Percentiles rank a stretch among this genome's conserved stretches.
phyloP scores from a whole-genome alignment of 1,140 invertebrate genomes.

The Fopius arisanus region DNA sequence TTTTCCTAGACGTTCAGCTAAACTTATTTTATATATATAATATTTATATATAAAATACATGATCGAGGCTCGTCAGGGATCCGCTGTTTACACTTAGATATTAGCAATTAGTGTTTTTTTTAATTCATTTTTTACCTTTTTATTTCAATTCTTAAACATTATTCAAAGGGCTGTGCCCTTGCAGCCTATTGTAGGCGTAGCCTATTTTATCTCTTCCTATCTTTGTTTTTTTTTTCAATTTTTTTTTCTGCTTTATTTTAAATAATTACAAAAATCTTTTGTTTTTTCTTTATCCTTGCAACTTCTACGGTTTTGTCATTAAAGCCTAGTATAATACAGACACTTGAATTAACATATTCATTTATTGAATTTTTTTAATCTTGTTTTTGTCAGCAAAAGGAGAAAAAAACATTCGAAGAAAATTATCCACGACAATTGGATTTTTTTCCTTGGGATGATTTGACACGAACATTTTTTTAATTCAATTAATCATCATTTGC shows the following conservation, averaged over 20 bases:
- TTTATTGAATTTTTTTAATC: slow-evolving; percentile 17
- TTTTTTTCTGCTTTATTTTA: slow-evolving; percentile 39
- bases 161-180: slow-evolving; percentile 26
- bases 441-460: neutral
- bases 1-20: slow-evolving; percentile 29
- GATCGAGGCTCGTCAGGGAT: slow-evolving; percentile 57
- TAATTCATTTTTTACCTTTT: slow-evolving; percentile 15
- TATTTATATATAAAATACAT: slow-evolving; percentile 64
- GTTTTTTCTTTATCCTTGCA: slow-evolving; percentile 47
- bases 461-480: neutral
- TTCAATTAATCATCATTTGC: slow-evolving; percentile 23
- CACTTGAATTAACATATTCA: slow-evolving; percentile 44
- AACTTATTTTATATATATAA: slow-evolving; percentile 50
- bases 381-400: neutral
- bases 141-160: slow-evolving; percentile 11
- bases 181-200: slow-evolving; percentile 15
- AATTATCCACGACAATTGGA: neutral
- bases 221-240: slow-evolving; percentile 24
- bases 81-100: slow-evolving; percentile 45
- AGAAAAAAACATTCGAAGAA: neutral
- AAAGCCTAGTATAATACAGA: slow-evolving; percentile 61
- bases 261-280: slow-evolving; percentile 59
- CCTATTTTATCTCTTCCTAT: slow-evolving; percentile 22
- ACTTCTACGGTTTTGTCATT: slow-evolving; percentile 59
- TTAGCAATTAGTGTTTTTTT: slow-evolving; percentile 49